These are phyloP conservation scores for Hylia prasina DNA, from an alignment of 2,113 vertebrate species.

Conservation along the genomic window DNA sequence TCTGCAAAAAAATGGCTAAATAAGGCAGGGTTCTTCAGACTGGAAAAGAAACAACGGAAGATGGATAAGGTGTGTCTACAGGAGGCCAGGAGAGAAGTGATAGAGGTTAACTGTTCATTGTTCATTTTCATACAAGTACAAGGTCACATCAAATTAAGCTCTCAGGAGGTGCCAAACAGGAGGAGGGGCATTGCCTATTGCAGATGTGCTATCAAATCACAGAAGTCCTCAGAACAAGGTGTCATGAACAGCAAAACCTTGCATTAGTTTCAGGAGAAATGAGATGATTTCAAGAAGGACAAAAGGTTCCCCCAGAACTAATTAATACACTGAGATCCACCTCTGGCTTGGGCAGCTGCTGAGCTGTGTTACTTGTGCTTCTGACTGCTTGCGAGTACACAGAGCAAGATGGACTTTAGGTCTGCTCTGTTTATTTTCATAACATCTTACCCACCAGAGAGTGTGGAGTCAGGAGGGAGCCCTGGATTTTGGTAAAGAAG, in stretches of 20 bases:
- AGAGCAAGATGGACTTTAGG: neutral
- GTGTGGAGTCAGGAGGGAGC: neutral
- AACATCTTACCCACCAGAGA: neutral
- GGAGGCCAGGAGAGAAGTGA: neutral
- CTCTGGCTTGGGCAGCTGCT: neutral
- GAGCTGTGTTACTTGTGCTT: neutral
- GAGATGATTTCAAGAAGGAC: neutral
- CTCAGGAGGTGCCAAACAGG: neutral
- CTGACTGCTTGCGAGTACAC: neutral
- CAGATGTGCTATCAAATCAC: neutral
- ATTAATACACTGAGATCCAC: neutral
- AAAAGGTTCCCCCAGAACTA: neutral
- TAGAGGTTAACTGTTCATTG: neutral
- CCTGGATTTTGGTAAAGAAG: neutral
- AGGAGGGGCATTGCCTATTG: neutral
- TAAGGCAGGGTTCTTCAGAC: neutral
- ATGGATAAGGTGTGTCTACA: neutral
- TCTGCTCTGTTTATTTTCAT: neutral
- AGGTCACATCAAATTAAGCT: slow-evolving; percentile 12
- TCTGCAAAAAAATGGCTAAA: neutral
- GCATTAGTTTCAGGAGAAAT: neutral
- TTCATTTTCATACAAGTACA: slow-evolving; percentile 14
- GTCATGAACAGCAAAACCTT: neutral
- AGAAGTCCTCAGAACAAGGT: neutral
- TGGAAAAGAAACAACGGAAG: neutral